Evolutionary conservation across 2,888 invertebrate genomes (phyloP), one percentile per base, ranked within the genome.

Genomic region (Auanema sp.): DNA sequence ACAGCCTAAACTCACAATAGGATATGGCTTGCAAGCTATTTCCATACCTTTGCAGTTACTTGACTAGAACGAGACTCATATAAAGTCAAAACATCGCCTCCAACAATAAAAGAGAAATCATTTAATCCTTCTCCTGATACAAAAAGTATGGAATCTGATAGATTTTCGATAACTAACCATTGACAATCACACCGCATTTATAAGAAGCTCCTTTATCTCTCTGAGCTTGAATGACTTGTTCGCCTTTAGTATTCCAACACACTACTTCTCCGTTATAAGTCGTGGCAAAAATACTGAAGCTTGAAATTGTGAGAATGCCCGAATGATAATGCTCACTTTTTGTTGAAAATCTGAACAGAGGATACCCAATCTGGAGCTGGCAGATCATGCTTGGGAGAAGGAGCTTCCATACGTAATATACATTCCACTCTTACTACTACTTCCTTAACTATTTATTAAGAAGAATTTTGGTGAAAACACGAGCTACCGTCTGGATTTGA

Each of bases 351-450:
- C 21, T 73, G 71, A 16, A 94, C 90, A 50, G 92, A 89, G 21
- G 93, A 91, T n/a, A 97, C 93, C 97, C 97, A 98, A 84, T 98
- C 97, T 85, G 96, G 93, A 81, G 96, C 95, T 84, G 92, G 88
- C 71, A 97, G 87, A 83, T 92, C 92, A 84, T 94, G 91, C 83
- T 92, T 90, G 0, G 96, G 95, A 80, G 91, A 89, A 0, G 97
- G 97, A 0, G 95, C 90, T 12, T 94, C 92, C 76, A 91, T 90
- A 76, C 91, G 89, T 84, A 92, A 91, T 23, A 96, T 87, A 85
- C 96, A 97, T 85, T 97, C 96, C 57, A 97, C 88, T 72, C 92
- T 90, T 72, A 96, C 86, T 11, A 92, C 90, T 59, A 89, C 89
- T 87, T 97, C 96, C 86, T 86, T 71, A 47, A 47, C 16, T 6